Percentiles rank a stretch among this genome's conserved stretches.
These are phyloP conservation scores for Ostrea edulis DNA, from an alignment of 1,140 invertebrate genomes.

Conservation along the genomic window DNA sequence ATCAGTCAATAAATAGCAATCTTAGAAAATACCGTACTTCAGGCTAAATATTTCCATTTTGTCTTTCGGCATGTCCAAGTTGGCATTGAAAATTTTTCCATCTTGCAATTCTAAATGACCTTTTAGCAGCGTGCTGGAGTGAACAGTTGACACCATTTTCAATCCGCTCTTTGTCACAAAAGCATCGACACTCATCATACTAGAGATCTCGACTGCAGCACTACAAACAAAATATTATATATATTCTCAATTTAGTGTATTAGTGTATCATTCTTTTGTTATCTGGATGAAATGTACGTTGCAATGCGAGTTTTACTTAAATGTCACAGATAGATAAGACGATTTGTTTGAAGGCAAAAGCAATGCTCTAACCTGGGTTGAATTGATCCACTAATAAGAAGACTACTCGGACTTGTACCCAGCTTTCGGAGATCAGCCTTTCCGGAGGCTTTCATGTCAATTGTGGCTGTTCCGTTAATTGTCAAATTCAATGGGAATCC, in stretches of 20 bases:
- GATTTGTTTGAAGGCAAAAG: conserved; percentile 83
- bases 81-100: conserved; percentile 84
- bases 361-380: conserved; percentile 68
- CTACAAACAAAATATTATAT: conserved; percentile 80
- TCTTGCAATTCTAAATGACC: conserved; percentile 86
- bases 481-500: conserved; percentile 92
- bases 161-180: conserved; percentile 88
- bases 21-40: conserved; percentile 81
- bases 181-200: conserved; percentile 90
- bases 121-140: conserved; percentile 89
- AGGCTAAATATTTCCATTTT: conserved; percentile 89
- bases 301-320: not conserved
- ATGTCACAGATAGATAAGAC: not conserved
- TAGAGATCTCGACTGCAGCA: conserved; percentile 89
- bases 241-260: no score
- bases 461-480: conserved; percentile 90
- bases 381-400: conserved; percentile 68
- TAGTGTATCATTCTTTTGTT: no score
- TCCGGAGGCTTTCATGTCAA: conserved; percentile 87
- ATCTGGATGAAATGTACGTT: no score
- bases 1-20: not conserved
- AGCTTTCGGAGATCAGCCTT: conserved; percentile 85
- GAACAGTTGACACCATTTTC: conserved; percentile 89
- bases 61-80: conserved; percentile 89
- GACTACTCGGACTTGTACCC: conserved; percentile 75